A percentile compares a stretch with the other conserved stretches of the same genome.
phyloP scores from a whole-genome alignment of 2,888 invertebrate genomes.

The Beris morrisii region DNA sequence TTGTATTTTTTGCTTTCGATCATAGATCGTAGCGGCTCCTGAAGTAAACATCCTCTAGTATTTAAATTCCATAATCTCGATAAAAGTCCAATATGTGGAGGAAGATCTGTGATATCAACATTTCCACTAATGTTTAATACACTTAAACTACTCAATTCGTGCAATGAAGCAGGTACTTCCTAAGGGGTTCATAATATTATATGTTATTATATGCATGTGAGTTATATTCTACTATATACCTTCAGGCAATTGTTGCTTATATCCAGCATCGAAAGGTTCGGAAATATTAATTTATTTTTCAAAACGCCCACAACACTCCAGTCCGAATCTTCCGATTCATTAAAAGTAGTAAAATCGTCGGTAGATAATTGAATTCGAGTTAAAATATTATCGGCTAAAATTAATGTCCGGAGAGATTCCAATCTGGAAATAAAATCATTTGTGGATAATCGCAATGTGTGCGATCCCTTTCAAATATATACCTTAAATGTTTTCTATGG shows the following conservation, averaged over 20 bases:
- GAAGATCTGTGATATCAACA: constrained; percentile 80
- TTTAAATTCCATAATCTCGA: constrained; percentile 96
- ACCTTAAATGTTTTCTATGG: constrained; percentile 79
- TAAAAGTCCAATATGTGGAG: constrained; percentile 92
- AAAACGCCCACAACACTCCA: constrained; percentile 62
- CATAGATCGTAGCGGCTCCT: constrained; percentile 88
- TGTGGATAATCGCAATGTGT: not conserved
- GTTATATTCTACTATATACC: constrained; percentile 36
- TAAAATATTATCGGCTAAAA: constrained; percentile 84
- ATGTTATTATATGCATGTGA: not conserved
- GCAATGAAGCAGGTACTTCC: constrained; percentile 79
- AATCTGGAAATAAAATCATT: constrained; percentile 40
- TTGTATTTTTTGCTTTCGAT: constrained; percentile 90
- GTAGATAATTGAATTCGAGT: constrained; percentile 78
- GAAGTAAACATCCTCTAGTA: constrained; percentile 83
- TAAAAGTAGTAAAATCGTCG: constrained; percentile 73
- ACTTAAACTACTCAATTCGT: constrained; percentile 84
- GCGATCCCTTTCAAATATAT: not conserved
- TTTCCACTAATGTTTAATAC: constrained; percentile 83
- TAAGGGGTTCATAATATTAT: constrained; percentile 40
- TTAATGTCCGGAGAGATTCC: constrained; percentile 55
- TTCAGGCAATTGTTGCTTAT: constrained; percentile 83
- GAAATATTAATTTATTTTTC: constrained; percentile 79
- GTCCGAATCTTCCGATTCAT: constrained; percentile 64
- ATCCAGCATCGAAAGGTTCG: constrained; percentile 92